Evolutionary conservation across 1,140 invertebrate species (phyloP).

Genomic region (Drosophila tropicalis): DNA sequence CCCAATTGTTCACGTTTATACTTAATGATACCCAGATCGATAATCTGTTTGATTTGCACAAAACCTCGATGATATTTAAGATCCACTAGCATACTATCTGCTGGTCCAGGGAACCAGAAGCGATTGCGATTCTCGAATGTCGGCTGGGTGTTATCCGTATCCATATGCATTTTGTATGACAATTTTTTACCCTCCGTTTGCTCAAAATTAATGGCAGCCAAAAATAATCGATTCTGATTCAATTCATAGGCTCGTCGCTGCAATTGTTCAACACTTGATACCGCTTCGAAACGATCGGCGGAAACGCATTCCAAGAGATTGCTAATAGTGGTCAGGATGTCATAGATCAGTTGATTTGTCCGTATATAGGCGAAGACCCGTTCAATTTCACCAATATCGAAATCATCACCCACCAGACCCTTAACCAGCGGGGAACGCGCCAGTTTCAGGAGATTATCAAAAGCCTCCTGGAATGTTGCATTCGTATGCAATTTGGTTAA

Average conservation of each 20-base stretch:
- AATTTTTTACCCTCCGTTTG: slow-evolving; percentile 64
- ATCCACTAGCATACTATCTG: slow-evolving; percentile 86
- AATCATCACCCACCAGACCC: slow-evolving; percentile 66
- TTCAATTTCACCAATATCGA: slow-evolving; percentile 71
- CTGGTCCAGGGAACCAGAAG: slow-evolving; percentile 87
- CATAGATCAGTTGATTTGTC: slow-evolving; percentile 65
- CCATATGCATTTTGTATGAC: slow-evolving; percentile 87
- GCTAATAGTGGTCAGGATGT: slow-evolving; percentile 78
- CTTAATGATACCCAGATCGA: slow-evolving; percentile 86
- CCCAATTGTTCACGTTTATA: slow-evolving; percentile 64
- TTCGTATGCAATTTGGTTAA: slow-evolving; percentile 68
- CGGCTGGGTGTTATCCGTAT: slow-evolving; percentile 87
- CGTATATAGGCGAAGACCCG: slow-evolving; percentile 56
- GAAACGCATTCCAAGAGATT: slow-evolving; percentile 86
- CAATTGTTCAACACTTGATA: slow-evolving; percentile 84
- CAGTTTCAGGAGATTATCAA: slow-evolving; percentile 69
- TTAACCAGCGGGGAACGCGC: slow-evolving; percentile 78
- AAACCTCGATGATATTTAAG: slow-evolving; percentile 88
- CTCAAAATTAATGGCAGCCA: slow-evolving; percentile 75
- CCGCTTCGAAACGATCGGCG: slow-evolving; percentile 85
- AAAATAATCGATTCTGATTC: slow-evolving; percentile 79
- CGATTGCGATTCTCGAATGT: slow-evolving; percentile 86
- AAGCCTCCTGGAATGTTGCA: slow-evolving; percentile 63
- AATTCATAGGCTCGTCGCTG: slow-evolving; percentile 84
- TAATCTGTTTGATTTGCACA: slow-evolving; percentile 87